Evolutionary conservation across 2,888 invertebrate genomes (phyloP).

Genomic region (Smittia sp.): DNA sequence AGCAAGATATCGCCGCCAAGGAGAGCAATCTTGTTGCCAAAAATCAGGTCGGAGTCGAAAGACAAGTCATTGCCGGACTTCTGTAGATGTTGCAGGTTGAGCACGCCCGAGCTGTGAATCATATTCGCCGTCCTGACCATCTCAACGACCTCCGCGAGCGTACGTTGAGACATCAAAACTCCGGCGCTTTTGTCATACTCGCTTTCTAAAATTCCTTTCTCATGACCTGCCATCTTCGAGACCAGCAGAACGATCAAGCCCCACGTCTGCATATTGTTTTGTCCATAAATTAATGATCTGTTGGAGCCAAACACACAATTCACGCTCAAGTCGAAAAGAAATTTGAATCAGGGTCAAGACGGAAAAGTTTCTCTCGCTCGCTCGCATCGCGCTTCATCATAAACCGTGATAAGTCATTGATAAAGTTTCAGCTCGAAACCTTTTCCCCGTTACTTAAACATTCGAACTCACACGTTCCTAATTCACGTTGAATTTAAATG

Average conservation of each 20-base stretch:
- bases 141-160: constrained; percentile 91
- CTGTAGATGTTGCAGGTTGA: constrained; percentile 65
- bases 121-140: constrained; percentile 55
- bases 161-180: constrained; percentile 79
- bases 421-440: not conserved
- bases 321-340: not conserved
- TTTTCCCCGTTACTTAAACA: not conserved
- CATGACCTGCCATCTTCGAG: constrained; percentile 88
- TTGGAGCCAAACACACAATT: not conserved
- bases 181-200: constrained; percentile 87
- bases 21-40: constrained; percentile 88
- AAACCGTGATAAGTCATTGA: constrained; percentile 15
- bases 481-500: constrained; percentile 7
- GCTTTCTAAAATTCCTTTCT: constrained; percentile 73
- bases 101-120: constrained; percentile 53
- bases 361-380: constrained; percentile 6
- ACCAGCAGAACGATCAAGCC: constrained; percentile 87
- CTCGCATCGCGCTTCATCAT: not conserved
- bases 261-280: constrained; percentile 91
- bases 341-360: constrained; percentile 24
- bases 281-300: constrained; percentile 75
- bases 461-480: constrained; percentile 16
- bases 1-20: constrained; percentile 36
- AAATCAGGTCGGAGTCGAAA: constrained; percentile 75
- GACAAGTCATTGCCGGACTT: constrained; percentile 57